Conservation (phyloP, 2,113 vertebrate species). For the Collichthys lucidus region DNA sequence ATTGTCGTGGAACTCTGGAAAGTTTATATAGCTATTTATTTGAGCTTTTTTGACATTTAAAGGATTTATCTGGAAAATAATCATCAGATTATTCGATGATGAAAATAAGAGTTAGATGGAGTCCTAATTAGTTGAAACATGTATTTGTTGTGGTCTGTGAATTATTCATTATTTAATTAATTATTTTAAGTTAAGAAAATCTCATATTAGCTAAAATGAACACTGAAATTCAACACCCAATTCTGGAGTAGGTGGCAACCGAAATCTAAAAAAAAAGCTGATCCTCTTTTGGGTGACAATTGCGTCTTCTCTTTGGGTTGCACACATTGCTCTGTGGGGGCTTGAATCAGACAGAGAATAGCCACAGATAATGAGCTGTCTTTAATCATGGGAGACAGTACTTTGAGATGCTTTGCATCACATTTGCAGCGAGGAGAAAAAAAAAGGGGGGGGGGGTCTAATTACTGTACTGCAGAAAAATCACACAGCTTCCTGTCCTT, state of each 20-base stretch:
- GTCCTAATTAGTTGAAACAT: background rate
- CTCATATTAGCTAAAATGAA: background rate
- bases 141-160: background rate
- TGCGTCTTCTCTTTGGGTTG: conserved; percentile 60
- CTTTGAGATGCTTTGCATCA: conserved; percentile 96
- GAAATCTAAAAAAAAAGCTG: conserved; percentile 54
- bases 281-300: conserved; percentile 59
- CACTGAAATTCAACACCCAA: conserved; percentile 8
- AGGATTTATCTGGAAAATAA: background rate
- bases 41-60: background rate
- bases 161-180: background rate
- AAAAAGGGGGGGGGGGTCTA: conserved; percentile 93
- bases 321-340: conserved; percentile 71
- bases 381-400: conserved; percentile 96
- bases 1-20: background rate
- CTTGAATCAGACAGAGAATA: conserved; percentile 85
- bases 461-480: conserved; percentile 94
- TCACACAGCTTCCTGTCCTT: conserved; percentile 89
- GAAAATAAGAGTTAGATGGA: background rate
- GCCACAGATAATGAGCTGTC: conserved; percentile 97
- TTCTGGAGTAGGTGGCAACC: conserved; percentile 38
- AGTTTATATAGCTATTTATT: background rate
- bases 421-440: conserved; percentile 88
- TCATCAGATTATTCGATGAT: background rate
- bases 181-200: background rate